Evolutionary conservation across 37 sponge, comb jelly and placozoan species (phyloP).

Genomic region (Aplysina aerophoba): DNA sequence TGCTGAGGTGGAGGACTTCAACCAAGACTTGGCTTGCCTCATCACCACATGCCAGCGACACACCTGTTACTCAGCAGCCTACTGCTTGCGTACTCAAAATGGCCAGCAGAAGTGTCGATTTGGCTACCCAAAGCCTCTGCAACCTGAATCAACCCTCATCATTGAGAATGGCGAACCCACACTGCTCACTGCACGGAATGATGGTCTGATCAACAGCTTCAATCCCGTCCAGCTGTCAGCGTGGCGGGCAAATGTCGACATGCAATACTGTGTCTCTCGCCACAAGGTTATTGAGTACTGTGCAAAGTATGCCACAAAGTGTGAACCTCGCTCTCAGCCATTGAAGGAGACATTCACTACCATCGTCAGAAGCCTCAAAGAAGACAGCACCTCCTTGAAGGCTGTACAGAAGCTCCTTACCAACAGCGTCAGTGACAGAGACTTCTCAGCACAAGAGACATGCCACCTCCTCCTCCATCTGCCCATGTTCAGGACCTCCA

Average conservation of each 20-base stretch:
- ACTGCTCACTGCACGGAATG: slow-evolving; percentile 44
- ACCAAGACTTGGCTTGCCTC: slow-evolving; percentile 36
- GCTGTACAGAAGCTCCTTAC: slow-evolving; percentile 44
- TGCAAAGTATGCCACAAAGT: slow-evolving; percentile 46
- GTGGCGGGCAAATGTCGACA: slow-evolving; percentile 69
- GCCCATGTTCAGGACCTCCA: slow-evolving; percentile 28
- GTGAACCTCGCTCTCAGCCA: slow-evolving; percentile 42
- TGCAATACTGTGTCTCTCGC: slow-evolving; percentile 57
- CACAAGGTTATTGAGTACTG: slow-evolving; percentile 38
- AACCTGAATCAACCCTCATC: slow-evolving; percentile 15
- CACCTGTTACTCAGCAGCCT: slow-evolving; percentile 49
- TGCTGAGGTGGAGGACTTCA: background rate
- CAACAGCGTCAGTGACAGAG: slow-evolving; percentile 40
- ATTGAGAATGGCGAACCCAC: background rate
- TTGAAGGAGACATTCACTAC: slow-evolving; percentile 41
- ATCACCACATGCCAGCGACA: slow-evolving; percentile 62
- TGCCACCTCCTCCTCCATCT: slow-evolving; percentile 55
- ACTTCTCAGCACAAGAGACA: slow-evolving; percentile 57
- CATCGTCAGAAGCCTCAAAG: slow-evolving; percentile 29
- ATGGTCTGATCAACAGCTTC: slow-evolving; percentile 48
- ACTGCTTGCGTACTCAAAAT: slow-evolving; percentile 35
- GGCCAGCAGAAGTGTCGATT: slow-evolving; percentile 48
- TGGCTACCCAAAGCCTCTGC: slow-evolving; percentile 49
- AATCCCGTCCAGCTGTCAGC: slow-evolving; percentile 52
- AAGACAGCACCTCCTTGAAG: slow-evolving; percentile 9